Percentiles rank a stretch among this genome's conserved stretches.
phyloP scores from a whole-genome alignment of 2,888 invertebrate species.

The Chymomyza fuscimana region DNA sequence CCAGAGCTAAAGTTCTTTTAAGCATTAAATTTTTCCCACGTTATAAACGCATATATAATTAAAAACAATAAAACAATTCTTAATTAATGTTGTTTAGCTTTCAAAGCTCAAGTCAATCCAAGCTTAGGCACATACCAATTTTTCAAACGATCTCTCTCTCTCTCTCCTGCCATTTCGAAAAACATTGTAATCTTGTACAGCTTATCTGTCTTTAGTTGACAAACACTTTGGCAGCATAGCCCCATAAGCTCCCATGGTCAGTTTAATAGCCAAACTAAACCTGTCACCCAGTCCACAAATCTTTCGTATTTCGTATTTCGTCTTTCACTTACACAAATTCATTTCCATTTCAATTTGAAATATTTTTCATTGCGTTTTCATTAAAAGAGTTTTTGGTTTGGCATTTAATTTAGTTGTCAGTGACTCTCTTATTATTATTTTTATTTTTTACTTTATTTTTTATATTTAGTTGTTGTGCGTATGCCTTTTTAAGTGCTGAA shows the following conservation, averaged over 20 bases:
- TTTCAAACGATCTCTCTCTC: too few relatives aligned
- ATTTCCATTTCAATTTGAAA: slow-evolving; percentile 59
- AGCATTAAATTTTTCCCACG: not conserved
- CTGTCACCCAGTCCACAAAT: not conserved
- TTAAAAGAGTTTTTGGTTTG: slow-evolving; percentile 16
- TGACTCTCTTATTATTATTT: not conserved
- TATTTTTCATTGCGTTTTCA: slow-evolving; percentile 54
- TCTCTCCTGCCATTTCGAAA: not conserved
- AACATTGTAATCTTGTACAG: not conserved
- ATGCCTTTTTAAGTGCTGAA: slow-evolving; percentile 71
- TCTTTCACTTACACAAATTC: slow-evolving; percentile 22
- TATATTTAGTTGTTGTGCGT: slow-evolving; percentile 40
- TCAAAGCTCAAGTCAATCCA: not conserved
- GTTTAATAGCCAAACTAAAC: not conserved
- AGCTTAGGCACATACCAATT: not conserved
- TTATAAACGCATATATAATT: not conserved
- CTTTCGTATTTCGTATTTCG: slow-evolving; percentile 13
- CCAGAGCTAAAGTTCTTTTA: not conserved
- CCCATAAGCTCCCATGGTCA: not conserved
- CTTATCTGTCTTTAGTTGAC: not conserved
- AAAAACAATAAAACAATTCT: not conserved
- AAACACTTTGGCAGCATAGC: not conserved
- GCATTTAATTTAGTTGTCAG: slow-evolving; percentile 10
- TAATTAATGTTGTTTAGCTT: not conserved
- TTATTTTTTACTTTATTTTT: slow-evolving; percentile 24